Conservation (phyloP, 2,888 invertebrate genomes). For the Resseliella maxima region DNA sequence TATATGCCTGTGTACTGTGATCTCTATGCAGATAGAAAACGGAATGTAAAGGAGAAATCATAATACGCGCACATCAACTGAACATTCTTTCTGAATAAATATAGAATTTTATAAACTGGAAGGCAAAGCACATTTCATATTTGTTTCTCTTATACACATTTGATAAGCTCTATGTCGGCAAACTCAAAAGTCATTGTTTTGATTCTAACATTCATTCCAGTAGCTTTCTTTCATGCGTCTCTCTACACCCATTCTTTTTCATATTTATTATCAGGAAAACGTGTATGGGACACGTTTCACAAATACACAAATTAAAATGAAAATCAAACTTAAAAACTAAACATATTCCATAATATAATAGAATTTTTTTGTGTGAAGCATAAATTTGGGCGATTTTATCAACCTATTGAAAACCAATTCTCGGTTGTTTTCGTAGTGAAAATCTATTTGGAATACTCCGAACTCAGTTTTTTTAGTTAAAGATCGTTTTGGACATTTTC, state of each 20-base stretch:
- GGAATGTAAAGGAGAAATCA: too few relatives aligned
- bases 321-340: background rate
- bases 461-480: too few relatives aligned
- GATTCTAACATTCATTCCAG: background rate
- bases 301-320: background rate
- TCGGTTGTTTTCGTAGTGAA: too few relatives aligned
- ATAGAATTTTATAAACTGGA: background rate
- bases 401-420: too few relatives aligned
- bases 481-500: too few relatives aligned
- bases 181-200: background rate
- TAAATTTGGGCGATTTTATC: slow-evolving; percentile 15
- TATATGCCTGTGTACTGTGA: background rate
- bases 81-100: background rate
- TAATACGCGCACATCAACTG: background rate
- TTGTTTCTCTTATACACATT: background rate
- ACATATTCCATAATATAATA: background rate
- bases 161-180: background rate
- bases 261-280: background rate
- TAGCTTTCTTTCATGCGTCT: background rate
- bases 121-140: background rate
- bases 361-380: too few relatives aligned
- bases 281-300: background rate
- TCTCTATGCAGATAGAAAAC: background rate
- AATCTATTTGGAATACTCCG: too few relatives aligned
- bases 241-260: background rate